phyloP scores from a whole-genome alignment of 2,888 invertebrate species.

The Rhagophthalmus giganteus region DNA sequence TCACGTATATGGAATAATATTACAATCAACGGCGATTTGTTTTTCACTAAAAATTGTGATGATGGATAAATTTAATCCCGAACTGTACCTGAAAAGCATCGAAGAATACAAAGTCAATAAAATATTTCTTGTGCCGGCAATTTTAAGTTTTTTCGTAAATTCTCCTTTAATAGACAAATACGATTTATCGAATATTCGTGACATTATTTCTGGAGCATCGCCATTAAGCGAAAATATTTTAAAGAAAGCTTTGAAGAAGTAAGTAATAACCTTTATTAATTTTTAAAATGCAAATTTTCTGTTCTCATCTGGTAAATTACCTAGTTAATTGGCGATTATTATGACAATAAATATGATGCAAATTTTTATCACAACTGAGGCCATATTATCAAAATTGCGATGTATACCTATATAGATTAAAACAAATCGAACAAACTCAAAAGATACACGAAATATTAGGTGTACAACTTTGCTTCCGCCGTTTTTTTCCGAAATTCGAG shows the following conservation, averaged over 20 bases:
- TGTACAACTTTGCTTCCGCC: no score
- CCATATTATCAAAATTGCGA: no score
- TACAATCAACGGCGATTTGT: neutral
- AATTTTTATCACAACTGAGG: no score
- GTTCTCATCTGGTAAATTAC: no score
- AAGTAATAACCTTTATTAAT: neutral
- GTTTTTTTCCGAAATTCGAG: no score
- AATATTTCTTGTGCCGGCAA: conserved; percentile 75
- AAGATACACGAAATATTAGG: no score
- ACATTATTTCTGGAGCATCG: conserved; percentile 74
- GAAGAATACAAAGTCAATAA: conserved; percentile 67
- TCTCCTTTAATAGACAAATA: conserved; percentile 73
- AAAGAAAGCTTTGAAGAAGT: conserved; percentile 53
- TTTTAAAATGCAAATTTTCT: no score
- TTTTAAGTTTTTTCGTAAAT: conserved; percentile 78
- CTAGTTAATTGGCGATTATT: no score
- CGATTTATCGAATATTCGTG: conserved; percentile 68
- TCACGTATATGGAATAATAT: conserved; percentile 40
- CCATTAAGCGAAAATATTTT: conserved; percentile 71
- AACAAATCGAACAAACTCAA: no score
- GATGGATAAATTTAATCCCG: conserved; percentile 67
- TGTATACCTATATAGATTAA: no score
- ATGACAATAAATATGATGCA: no score
- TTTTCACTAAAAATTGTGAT: conserved; percentile 42
- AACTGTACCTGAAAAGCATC: conserved; percentile 67